phyloP scores from a whole-genome alignment of 2,888 invertebrate genomes.

The Heteromyza rotundicornis region DNA sequence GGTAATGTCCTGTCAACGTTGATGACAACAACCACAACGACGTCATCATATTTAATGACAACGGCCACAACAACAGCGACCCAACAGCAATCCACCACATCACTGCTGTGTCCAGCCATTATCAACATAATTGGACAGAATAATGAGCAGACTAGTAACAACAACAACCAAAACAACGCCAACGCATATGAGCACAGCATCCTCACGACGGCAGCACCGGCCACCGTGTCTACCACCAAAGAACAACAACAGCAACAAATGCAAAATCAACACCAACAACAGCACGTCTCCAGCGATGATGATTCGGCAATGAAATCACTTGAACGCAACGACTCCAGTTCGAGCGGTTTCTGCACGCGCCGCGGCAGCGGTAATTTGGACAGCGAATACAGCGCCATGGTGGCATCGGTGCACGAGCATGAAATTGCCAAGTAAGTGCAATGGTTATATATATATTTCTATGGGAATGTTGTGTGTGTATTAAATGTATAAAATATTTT shows the following conservation, averaged over 20 bases:
- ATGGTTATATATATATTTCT: background rate
- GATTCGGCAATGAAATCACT: constrained; percentile 51
- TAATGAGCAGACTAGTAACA: constrained; percentile 18
- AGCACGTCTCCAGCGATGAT: constrained; percentile 30
- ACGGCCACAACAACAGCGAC: background rate
- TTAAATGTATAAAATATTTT: no score
- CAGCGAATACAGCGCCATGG: constrained; percentile 55
- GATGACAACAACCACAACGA: constrained; percentile 28
- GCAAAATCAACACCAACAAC: constrained; percentile 11
- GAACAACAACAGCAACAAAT: constrained; percentile 12
- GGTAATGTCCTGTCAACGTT: constrained; percentile 12
- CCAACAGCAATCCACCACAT: background rate
- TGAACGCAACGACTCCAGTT: constrained; percentile 44
- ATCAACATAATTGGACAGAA: constrained; percentile 33
- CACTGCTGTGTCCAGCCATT: constrained; percentile 30
- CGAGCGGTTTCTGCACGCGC: constrained; percentile 35
- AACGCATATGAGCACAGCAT: constrained; percentile 6
- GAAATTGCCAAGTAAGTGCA: constrained; percentile 55
- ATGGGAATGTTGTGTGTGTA: no score
- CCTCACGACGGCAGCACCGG: constrained; percentile 24
- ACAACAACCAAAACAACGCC: background rate
- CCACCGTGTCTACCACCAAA: constrained; percentile 6
- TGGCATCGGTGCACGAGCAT: constrained; percentile 52
- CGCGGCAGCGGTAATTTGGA: constrained; percentile 48
- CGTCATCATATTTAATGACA: constrained; percentile 1